Base-by-base conservation (phyloP, 2,888 invertebrate species). In the Crematogaster levior region DNA sequence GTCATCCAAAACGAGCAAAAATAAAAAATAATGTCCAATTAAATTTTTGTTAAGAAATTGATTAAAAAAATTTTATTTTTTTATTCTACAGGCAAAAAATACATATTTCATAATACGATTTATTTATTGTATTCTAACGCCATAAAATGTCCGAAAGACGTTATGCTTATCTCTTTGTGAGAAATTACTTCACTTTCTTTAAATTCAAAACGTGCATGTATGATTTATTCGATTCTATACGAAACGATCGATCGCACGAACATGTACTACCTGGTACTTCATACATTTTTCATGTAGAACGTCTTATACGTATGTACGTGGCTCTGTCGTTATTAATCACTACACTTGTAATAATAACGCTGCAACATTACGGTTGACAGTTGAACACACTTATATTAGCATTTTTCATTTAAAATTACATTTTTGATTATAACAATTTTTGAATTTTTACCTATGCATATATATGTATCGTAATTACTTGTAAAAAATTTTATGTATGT, bases 11-110 rank as follows among this genome's bases (percentile, higher is more conserved):
- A n/a, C 4, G 3, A 61, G 1, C 18, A n/a, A 61, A 24, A 40
- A 40, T 40, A 9, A 37, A 61, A 61, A 61, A 15, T 34, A 0
- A 21, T 37, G 1, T 12, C 1, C 12, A 5, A 63, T 40, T 63
- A 63, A 63, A 40, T 24, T 63, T 63, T 63, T 63, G 15, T 24
- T 63, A 63, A 21, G 60, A 65, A 63, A 63, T 24, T 63, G 21
- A 40, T 40, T 21, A n/a, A n/a, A n/a, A 37, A 37, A 21, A 12
- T 34, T 34, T 34, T 34, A 34, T 21, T 61, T 21, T 61, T 12
- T 61, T 61, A 37, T 21, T 37, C 2, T 61, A 12, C 4, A 21
- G 5, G 1, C 7, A 63, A 61, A 37, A 37, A 10, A 61, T 1
- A n/a, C n/a, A 34, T 37, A 15, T 15, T 34, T 61, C 1, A 15